Percentiles rank a stretch among this genome's conserved stretches.
Evolutionary conservation across 2,888 invertebrate genomes (phyloP).

Genomic region (Diarsia dahlii): DNA sequence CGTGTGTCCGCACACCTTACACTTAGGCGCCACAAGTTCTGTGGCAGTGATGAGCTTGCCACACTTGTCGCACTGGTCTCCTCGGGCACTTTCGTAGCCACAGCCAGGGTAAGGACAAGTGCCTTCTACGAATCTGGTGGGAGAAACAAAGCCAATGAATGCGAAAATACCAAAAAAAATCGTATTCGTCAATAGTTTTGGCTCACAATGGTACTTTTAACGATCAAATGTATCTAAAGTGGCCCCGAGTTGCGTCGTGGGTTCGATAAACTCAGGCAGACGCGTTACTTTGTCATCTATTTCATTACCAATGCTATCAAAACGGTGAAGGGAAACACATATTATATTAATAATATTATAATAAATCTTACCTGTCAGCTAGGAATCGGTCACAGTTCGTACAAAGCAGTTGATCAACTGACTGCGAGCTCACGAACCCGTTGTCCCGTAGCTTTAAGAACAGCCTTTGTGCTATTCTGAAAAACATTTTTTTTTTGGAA

Average conservation of each 20-base stretch:
- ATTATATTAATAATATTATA: no score
- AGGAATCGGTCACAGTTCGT: slow-evolving; percentile 95
- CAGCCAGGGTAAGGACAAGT: slow-evolving; percentile 97
- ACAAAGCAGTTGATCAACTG: slow-evolving; percentile 98
- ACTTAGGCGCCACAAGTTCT: slow-evolving; percentile 96
- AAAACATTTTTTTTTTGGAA: slow-evolving; percentile 54
- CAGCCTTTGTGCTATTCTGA: slow-evolving; percentile 97
- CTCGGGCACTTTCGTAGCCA: slow-evolving; percentile 97
- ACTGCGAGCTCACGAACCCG: slow-evolving; percentile 95
- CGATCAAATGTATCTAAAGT: no score
- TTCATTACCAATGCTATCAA: no score
- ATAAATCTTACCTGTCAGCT: slow-evolving; percentile 92
- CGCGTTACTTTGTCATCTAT: no score
- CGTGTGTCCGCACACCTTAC: slow-evolving; percentile 94
- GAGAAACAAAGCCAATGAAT: no score
- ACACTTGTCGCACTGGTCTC: slow-evolving; percentile 99
- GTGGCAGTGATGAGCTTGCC: slow-evolving; percentile 98
- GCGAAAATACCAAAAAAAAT: no score
- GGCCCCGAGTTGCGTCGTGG: no score
- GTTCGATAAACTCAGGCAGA: no score
- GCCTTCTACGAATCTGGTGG: slow-evolving; percentile 97
- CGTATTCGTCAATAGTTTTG: no score
- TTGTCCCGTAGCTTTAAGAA: slow-evolving; percentile 95
- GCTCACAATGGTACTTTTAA: no score
- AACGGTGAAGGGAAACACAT: no score